Base-by-base conservation (phyloP, 2,888 invertebrate species). In the Andrena hattorfiana region DNA sequence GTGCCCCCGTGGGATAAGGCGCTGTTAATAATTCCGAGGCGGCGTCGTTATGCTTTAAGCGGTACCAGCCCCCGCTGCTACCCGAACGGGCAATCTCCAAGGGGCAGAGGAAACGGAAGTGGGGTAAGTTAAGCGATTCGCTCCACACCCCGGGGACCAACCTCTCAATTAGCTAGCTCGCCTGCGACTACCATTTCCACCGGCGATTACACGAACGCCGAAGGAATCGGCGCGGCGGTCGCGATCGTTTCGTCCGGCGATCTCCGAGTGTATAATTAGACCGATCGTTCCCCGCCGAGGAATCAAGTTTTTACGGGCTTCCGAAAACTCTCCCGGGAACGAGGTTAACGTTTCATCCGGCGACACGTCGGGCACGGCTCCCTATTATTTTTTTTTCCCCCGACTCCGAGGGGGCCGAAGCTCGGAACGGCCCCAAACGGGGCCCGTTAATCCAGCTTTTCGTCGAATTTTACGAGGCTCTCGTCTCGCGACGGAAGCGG, bases 151-250 rank as follows among this genome's bases (percentile, higher is more conserved):
- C 16, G 32, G 85, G 68, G 88, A 68, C 74, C 84, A 70, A 78
- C 84, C 87, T 88, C 89, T 88, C 89, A 88, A 89, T 89, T 89
- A 89, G 89, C 87, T 60, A 49, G 84, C 76, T 83, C 69, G 79
- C 76, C 78, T 63, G 77, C 83, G 60, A 70, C 85, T 82, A 77
- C 81, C 79, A 77, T 85, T 16, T 84, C 83, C 76, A 76, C 35
- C 54, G 63, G 70, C 78, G 85, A 81, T 83, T 54, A 60, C 69
- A 13, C 49, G 56, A 42, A 7, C 42, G n/a, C 16, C 16, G 13
- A 4, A 16, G 68, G 56, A 35, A 42, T 42, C 42, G 42, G 42
- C 42, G 42, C 56, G 56, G 10, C 30, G 35, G 35, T 13, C 63
- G 32, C 32, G 63, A 72, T 26, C 72, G 32, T 64, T 64, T 13